A percentile compares a stretch with the other conserved stretches of the same genome.
Evolutionary conservation across 2,888 invertebrate species (phyloP).

Genomic region (Spilosoma lubricipeda): DNA sequence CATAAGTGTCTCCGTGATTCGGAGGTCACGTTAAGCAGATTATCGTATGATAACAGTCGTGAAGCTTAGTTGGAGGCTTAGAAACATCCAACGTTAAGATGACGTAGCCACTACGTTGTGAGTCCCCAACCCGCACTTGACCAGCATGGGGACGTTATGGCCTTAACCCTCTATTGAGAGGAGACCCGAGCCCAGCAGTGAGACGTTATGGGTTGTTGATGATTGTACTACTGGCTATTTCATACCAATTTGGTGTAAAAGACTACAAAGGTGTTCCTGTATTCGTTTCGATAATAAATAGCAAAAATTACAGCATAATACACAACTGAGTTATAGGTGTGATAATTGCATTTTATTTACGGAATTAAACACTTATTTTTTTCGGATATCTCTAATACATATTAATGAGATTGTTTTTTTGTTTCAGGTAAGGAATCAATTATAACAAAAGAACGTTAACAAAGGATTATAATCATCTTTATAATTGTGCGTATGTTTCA

Average conservation of each 20-base stretch:
- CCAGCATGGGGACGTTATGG: no score
- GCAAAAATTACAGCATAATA: slow-evolving; percentile 11
- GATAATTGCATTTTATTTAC: slow-evolving; percentile 20
- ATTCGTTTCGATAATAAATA: not conserved
- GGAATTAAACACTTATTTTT: slow-evolving; percentile 24
- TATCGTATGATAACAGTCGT: no score
- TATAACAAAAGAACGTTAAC: not conserved
- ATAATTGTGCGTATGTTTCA: slow-evolving; percentile 17
- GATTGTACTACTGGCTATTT: not conserved
- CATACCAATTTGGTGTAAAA: not conserved
- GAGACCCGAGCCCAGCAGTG: no score
- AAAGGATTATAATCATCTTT: slow-evolving; percentile 17
- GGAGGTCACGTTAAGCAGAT: no score
- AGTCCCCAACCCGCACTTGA: no score
- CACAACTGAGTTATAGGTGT: not conserved
- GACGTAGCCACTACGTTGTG: no score
- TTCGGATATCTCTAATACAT: slow-evolving; percentile 25
- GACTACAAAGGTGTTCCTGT: no score
- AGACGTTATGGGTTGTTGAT: no score
- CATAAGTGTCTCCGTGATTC: no score
- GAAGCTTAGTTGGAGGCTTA: no score
- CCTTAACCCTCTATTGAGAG: no score
- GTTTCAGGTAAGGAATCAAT: slow-evolving; percentile 52
- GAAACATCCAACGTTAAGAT: no score
- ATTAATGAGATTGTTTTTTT: slow-evolving; percentile 39